A percentile compares a stretch with the other conserved stretches of the same genome.
Conservation (phyloP, 1,140 invertebrate genomes). For the Drosophila funebris region DNA sequence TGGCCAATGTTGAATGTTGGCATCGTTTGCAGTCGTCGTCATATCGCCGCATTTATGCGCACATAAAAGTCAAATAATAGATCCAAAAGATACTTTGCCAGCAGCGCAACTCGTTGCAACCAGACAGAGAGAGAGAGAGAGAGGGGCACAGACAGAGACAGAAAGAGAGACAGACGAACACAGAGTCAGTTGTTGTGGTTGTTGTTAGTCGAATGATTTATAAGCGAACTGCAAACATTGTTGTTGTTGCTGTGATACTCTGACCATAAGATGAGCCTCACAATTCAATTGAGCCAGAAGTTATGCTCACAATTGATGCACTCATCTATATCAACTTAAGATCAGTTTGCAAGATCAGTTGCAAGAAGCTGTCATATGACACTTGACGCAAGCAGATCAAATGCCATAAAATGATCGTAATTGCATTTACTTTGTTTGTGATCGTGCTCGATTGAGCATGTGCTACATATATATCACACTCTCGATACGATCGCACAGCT, state of each 20-base stretch:
- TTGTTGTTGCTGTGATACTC: constrained; percentile 12
- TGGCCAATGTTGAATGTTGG: constrained; percentile 27
- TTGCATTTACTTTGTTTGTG: background rate
- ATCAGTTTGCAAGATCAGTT: background rate
- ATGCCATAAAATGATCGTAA: background rate
- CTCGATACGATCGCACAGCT: background rate
- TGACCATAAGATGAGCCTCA: constrained; percentile 1
- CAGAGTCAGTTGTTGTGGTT: constrained; percentile 19
- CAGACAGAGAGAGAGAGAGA: constrained; percentile 8
- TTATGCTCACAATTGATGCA: background rate
- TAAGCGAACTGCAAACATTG: constrained; percentile 25
- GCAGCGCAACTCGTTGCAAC: constrained; percentile 40
- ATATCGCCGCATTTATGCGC: constrained; percentile 80
- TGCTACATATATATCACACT: background rate
- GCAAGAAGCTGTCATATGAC: background rate
- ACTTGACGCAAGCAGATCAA: background rate
- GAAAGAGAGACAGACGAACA: constrained; percentile 10
- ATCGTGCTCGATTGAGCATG: background rate
- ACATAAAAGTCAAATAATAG: constrained; percentile 83
- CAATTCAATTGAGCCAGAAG: background rate
- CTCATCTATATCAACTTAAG: background rate
- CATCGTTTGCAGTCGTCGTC: constrained; percentile 62
- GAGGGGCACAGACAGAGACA: background rate
- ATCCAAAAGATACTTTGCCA: constrained; percentile 80
- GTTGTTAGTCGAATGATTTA: constrained; percentile 68